These are phyloP conservation scores for Drosophila hamatofila DNA, from an alignment of 2,888 invertebrate genomes.

Conservation along the genomic window DNA sequence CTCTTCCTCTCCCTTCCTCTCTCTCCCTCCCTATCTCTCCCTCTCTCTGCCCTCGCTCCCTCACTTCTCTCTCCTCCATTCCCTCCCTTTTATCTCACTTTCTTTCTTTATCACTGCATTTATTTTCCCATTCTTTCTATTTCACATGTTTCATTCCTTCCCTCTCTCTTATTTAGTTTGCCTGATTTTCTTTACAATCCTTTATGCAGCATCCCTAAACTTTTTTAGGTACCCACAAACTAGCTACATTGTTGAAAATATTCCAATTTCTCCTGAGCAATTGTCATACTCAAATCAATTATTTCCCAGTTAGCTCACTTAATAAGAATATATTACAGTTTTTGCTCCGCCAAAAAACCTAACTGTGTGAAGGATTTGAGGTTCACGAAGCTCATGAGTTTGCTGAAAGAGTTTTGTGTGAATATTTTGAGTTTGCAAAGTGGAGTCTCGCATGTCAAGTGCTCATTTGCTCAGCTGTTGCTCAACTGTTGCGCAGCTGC, in stretches of 20 bases:
- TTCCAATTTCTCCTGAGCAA: background rate
- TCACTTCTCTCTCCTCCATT: too few species aligned
- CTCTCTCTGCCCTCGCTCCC: too few species aligned
- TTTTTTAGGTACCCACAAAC: too few species aligned
- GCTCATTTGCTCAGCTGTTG: constrained; percentile 52
- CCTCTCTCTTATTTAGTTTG: too few species aligned
- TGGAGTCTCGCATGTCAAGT: constrained; percentile 64
- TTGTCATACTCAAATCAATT: background rate
- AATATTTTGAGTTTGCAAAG: constrained; percentile 40
- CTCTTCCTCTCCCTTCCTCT: background rate
- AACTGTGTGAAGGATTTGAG: constrained; percentile 9
- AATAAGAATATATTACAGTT: background rate
- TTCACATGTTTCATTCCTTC: background rate
- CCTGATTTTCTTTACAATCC: too few species aligned
- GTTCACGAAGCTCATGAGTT: constrained; percentile 11
- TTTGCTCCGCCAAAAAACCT: background rate
- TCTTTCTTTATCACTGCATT: background rate
- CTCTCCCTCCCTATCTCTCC: background rate
- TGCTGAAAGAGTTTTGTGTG: constrained; percentile 5
- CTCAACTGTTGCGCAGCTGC: constrained; percentile 40
- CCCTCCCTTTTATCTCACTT: background rate
- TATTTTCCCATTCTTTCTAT: background rate
- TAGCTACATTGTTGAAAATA: background rate
- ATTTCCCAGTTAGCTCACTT: background rate
- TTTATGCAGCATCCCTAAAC: too few species aligned